Percentiles rank a stretch among this genome's conserved stretches.
Conservation (phyloP, 2,888 invertebrate genomes). For the Ormyrus thymus region DNA sequence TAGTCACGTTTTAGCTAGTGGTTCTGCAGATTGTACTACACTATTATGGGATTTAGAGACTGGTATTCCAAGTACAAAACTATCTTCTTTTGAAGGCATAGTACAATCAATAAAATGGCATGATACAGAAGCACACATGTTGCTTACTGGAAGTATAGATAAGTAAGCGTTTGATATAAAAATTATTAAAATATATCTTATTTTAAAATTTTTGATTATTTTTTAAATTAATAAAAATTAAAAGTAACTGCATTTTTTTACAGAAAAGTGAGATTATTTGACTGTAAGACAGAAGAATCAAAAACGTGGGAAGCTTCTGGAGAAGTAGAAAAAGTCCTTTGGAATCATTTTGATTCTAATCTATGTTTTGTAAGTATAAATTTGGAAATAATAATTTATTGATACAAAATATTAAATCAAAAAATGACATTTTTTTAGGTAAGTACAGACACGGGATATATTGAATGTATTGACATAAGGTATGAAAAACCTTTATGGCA, state of each 20-base stretch:
- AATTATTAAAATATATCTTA: not conserved
- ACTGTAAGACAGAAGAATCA: slow-evolving; percentile 82
- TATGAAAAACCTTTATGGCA: slow-evolving; percentile 80
- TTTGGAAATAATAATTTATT: slow-evolving; percentile 18
- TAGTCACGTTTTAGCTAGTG: slow-evolving; percentile 93
- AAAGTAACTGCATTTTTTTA: slow-evolving; percentile 57
- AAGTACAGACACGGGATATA: slow-evolving; percentile 77
- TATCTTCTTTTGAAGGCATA: slow-evolving; percentile 87
- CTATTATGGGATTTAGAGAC: slow-evolving; percentile 94
- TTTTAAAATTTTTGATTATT: not conserved
- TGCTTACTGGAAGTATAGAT: slow-evolving; percentile 91
- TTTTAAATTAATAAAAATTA: slow-evolving; percentile 3
- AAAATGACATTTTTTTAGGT: slow-evolving; percentile 68
- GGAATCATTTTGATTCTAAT: slow-evolving; percentile 88
- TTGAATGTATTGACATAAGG: slow-evolving; percentile 78
- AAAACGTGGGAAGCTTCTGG: slow-evolving; percentile 85
- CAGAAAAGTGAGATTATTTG: slow-evolving; percentile 85
- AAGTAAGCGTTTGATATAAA: slow-evolving; percentile 70
- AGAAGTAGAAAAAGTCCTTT: slow-evolving; percentile 90
- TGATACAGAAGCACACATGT: slow-evolving; percentile 86
- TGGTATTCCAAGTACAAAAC: slow-evolving; percentile 84
- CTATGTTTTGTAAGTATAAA: slow-evolving; percentile 82
- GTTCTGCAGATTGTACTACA: slow-evolving; percentile 91
- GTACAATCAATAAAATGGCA: slow-evolving; percentile 92
- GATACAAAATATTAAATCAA: slow-evolving; percentile 13